Evolutionary conservation across 2,113 vertebrate species (phyloP), one percentile per base, ranked within the genome.

Genomic region (Gobius niger): DNA sequence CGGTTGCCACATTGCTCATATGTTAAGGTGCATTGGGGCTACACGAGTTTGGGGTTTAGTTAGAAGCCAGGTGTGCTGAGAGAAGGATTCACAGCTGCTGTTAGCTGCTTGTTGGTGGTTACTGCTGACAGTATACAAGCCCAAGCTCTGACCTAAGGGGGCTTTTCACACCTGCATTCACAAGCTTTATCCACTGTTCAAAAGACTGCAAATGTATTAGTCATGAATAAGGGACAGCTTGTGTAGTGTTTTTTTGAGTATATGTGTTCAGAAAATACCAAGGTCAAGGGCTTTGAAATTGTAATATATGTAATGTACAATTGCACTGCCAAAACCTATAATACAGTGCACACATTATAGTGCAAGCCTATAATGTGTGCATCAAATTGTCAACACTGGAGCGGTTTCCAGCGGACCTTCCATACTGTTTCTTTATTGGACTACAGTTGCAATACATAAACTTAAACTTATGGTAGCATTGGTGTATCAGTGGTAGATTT

Each of bases 91-190:
- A 60, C 68, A 47, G 61, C 73, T 68, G 68, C 64, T 61, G 61
- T 76, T 76, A 73, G 61, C 59, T 44, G 62, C 60, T 63, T 70
- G 66, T 73, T 73, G 67, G 18, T 56, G 44, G 47, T 68, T 68
- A 19, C 52, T 73, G 68, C 76, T 81, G 82, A 81, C 71, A 77
- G 66, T 15, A 56, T 77, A 62, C 46, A 81, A 68, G 47, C 53
- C 15, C 34, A 68, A 10, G 44, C 56, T 54, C 24, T 61, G 68
- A 60, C 65, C 49, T 11, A 47, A 12, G 15, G 53, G 0, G 0
- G 11, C 9, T n/a, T 69, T 34, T 75, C 51, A 63, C 57, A 68
- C 16, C 69, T 66, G 51, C 50, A 57, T 19, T 47, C 42, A 15
- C 10, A 3, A 24, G 8, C 46, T 66, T 42, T 61, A 46, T 46